Base-by-base conservation (phyloP, 2,888 invertebrate genomes). In the Cheilosia vernalis region DNA sequence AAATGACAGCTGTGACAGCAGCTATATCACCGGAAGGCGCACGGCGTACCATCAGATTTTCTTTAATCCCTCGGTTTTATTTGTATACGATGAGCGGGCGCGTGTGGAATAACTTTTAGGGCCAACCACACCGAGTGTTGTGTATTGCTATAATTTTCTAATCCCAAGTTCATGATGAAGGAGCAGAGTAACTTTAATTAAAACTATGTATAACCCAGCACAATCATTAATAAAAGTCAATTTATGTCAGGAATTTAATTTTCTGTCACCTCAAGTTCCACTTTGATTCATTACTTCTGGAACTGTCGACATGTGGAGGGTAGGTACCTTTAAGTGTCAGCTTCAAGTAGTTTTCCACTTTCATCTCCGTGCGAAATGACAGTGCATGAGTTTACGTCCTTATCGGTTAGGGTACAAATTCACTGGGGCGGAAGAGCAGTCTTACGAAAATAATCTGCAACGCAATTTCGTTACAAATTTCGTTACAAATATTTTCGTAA, bases 391-490 rank as follows among this genome's bases (percentile, higher is more conserved):
- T 84, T 74, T 58, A 64, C 49, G 53, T 69, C 56, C 73, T 63
- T 72, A 79, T 79, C 56, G 73, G 67, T 42, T 66, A 58, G 56
- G 78, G 78, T 67, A 84, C 67, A 79, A 84, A 84, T 58, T 64
- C 74, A 69, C 61, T 63, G 63, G 47, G 74, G 61, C 79, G 58
- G 74, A 69, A 73, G 67, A 79, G 63, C 79, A 69, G 73, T 84
- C 79, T 67, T 58, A 73, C 69, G 55, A 79, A 74, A 67, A 74
- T 74, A 63, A 80, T 80, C 63, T 74, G 67, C 83, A 80, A 67
- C 73, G 61, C 79, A 80, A 80, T 84, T 84, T 80, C 37, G 74
- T 69, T 74, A 79, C 83, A 74, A 80, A 80, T 84, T 84, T 80
- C 37, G 74, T 69, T 74, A 79, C 83, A 74, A 84, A 84, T 80